These are phyloP conservation scores for Lamproptera curius DNA, from an alignment of 2,888 invertebrate species.

Conservation along the genomic window DNA sequence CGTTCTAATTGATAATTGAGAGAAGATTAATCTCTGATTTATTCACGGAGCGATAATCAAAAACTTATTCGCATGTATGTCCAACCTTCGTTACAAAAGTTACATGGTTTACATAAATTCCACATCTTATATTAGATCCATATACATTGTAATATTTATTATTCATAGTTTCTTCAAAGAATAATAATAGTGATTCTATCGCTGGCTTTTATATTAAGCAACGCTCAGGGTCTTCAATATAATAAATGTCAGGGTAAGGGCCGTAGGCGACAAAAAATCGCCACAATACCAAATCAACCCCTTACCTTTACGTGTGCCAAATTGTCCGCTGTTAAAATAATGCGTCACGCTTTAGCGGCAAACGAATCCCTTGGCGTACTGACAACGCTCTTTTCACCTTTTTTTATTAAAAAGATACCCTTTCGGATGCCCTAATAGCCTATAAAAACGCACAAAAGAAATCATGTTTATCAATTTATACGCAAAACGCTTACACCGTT, in stretches of 20 bases:
- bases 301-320: constrained; percentile 26
- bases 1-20: no score
- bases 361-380: constrained; percentile 34
- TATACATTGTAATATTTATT: no score
- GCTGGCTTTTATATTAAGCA: neutral
- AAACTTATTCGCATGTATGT: no score
- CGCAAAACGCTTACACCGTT: neutral
- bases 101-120: no score
- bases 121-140: no score
- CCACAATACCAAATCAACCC: constrained; percentile 20
- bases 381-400: constrained; percentile 34
- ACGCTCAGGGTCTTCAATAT: neutral
- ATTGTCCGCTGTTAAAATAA: constrained; percentile 39
- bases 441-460: neutral
- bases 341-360: constrained; percentile 38
- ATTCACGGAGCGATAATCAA: no score
- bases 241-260: constrained; percentile 9
- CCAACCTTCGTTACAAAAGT: no score
- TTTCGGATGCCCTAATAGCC: constrained; percentile 1
- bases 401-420: constrained; percentile 30
- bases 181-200: no score
- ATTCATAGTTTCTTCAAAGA: no score
- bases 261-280: constrained; percentile 8
- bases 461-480: neutral
- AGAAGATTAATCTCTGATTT: no score